Conservation (phyloP, 1,140 invertebrate species). For the Heliconius hewitsoni region DNA sequence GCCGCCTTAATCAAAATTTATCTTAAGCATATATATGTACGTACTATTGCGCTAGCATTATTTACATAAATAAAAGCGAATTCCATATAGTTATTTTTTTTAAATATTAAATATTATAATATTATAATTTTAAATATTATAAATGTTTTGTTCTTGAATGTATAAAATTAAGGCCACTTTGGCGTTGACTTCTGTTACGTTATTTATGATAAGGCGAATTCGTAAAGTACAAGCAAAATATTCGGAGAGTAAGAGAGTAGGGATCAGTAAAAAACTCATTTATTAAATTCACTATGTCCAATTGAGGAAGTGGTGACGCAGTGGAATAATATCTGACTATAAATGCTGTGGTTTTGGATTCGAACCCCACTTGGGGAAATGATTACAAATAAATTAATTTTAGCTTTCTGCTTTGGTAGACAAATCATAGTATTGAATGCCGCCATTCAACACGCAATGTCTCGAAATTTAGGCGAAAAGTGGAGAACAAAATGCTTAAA, state of each 20-base stretch:
- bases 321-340: neutral
- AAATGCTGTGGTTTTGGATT: neutral
- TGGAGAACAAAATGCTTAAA: neutral
- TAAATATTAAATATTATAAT: no score
- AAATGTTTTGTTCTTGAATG: no score
- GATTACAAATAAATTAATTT: neutral
- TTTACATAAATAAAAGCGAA: no score
- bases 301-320: neutral
- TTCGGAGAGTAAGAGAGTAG: no score
- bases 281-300: neutral
- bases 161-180: no score
- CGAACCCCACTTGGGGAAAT: neutral
- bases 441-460: neutral
- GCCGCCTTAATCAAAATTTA: neutral
- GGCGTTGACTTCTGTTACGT: no score
- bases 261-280: no score
- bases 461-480: neutral
- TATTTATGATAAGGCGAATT: no score
- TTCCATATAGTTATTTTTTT: no score
- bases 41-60: no score
- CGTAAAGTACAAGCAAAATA: no score
- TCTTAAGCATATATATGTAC: neutral
- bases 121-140: no score
- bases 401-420: neutral
- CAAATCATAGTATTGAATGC: neutral